Evolutionary conservation across 2,113 vertebrate species (phyloP).

Genomic region (Willisornis vidua): DNA sequence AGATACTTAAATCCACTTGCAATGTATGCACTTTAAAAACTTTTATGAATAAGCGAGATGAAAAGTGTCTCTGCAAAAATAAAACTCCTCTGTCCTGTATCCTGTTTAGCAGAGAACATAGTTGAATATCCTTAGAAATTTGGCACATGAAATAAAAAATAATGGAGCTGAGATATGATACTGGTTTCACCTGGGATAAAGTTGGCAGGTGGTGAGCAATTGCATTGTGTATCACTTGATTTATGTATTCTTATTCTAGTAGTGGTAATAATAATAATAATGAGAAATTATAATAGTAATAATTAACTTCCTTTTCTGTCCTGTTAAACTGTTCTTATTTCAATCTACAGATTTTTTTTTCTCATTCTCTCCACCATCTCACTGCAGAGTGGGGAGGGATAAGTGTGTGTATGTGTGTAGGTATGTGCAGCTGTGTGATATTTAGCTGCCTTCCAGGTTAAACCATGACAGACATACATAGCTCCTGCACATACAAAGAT

Average conservation of each 20-base stretch:
- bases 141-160: not conserved
- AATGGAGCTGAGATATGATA: not conserved
- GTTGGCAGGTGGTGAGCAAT: not conserved
- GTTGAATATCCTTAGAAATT: conserved; percentile 22
- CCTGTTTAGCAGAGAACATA: not conserved
- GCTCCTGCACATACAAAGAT: not conserved
- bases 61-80: conserved; percentile 40
- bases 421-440: not conserved
- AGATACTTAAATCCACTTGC: conserved; percentile 56
- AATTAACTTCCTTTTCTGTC: not conserved
- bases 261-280: not conserved
- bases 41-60: conserved; percentile 43
- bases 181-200: not conserved
- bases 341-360: not conserved
- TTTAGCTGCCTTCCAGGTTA: not conserved
- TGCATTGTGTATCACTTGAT: not conserved
- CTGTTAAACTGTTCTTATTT: not conserved
- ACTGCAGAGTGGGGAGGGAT: not conserved
- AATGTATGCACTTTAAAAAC: conserved; percentile 27
- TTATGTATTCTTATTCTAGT: not conserved
- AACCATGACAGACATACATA: not conserved
- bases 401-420: too few relatives aligned
- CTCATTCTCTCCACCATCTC: not conserved
- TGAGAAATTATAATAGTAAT: not conserved
- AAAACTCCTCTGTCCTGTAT: conserved; percentile 22